A percentile compares a stretch with the other conserved stretches of the same genome.
Evolutionary conservation across 1,140 invertebrate genomes (phyloP).

Genomic region (Cydia splendana): DNA sequence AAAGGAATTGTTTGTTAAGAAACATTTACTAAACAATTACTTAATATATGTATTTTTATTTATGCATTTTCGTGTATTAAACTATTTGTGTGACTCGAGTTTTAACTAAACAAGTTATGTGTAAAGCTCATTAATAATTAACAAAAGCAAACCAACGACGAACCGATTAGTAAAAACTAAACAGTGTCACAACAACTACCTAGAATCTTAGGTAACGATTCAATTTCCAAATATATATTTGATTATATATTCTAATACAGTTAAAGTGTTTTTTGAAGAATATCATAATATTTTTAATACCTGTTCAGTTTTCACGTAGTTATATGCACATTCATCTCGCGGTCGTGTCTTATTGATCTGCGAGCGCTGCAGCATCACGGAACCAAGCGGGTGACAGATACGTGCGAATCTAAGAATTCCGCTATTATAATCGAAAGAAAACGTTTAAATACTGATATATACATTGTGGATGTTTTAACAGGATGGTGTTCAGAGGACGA

Average conservation of each 20-base stretch:
- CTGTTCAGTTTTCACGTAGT: slow-evolving; percentile 1
- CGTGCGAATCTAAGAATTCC: slow-evolving; percentile 13
- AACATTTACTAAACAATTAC: background rate
- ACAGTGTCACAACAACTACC: too few relatives aligned
- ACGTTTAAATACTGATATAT: background rate
- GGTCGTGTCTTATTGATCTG: slow-evolving; percentile 61
- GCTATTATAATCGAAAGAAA: background rate
- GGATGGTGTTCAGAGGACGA: slow-evolving; percentile 94
- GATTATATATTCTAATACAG: background rate
- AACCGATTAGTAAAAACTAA: too few relatives aligned
- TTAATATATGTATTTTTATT: background rate
- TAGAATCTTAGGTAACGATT: too few relatives aligned
- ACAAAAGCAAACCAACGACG: too few relatives aligned
- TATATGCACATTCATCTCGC: slow-evolving; percentile 46
- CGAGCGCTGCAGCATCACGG: slow-evolving; percentile 56
- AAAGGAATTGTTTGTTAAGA: background rate
- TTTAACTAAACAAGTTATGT: too few relatives aligned
- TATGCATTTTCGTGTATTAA: background rate
- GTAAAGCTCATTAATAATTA: too few relatives aligned
- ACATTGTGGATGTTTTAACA: slow-evolving; percentile 38
- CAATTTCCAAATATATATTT: too few relatives aligned
- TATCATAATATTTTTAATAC: background rate
- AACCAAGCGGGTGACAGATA: slow-evolving; percentile 15
- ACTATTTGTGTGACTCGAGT: too few relatives aligned
- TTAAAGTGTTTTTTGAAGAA: too few relatives aligned